A percentile compares a stretch with the other conserved stretches of the same genome.
phyloP scores from a whole-genome alignment of 2,113 vertebrate genomes.

The Syngnathoides biaculeatus region DNA sequence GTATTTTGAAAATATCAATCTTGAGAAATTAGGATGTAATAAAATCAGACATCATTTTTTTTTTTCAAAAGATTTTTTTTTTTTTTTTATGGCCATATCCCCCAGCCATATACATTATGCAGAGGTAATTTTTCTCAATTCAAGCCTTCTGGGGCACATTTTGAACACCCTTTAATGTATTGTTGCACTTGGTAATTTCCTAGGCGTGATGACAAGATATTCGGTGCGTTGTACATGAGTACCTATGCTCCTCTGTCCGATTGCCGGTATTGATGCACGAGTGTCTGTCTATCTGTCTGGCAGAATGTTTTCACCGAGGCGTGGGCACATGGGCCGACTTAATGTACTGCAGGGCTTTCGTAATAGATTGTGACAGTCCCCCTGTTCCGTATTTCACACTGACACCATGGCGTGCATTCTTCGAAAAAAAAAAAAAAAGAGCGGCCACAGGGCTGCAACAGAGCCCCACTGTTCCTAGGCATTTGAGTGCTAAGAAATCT shows the following conservation, averaged over 20 bases:
- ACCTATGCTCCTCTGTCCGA: background rate
- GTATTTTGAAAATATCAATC: too few species aligned
- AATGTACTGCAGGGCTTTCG: slow-evolving; percentile 38
- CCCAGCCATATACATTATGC: background rate
- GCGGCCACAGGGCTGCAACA: slow-evolving; percentile 42
- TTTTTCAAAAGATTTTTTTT: too few species aligned
- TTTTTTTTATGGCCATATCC: background rate
- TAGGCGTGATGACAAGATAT: background rate
- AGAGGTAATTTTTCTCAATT: too few species aligned
- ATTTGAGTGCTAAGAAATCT: slow-evolving; percentile 41
- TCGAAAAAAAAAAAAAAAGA: slow-evolving; percentile 27
- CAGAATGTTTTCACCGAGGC: slow-evolving; percentile 34
- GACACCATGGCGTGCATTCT: slow-evolving; percentile 53
- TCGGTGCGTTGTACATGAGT: background rate
- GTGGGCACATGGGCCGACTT: slow-evolving; percentile 32
- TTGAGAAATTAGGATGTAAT: too few species aligned
- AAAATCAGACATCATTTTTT: too few species aligned
- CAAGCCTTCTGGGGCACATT: background rate
- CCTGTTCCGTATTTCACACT: slow-evolving; percentile 56
- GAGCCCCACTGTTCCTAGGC: slow-evolving; percentile 42
- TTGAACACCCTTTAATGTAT: background rate
- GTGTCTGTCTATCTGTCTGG: slow-evolving; percentile 10
- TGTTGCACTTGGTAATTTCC: background rate
- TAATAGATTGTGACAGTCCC: slow-evolving; percentile 60
- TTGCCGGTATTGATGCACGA: slow-evolving; percentile 12